Base-by-base conservation (phyloP, 2,797 vertebrate species). In the Ctenosaura bakeri region DNA sequence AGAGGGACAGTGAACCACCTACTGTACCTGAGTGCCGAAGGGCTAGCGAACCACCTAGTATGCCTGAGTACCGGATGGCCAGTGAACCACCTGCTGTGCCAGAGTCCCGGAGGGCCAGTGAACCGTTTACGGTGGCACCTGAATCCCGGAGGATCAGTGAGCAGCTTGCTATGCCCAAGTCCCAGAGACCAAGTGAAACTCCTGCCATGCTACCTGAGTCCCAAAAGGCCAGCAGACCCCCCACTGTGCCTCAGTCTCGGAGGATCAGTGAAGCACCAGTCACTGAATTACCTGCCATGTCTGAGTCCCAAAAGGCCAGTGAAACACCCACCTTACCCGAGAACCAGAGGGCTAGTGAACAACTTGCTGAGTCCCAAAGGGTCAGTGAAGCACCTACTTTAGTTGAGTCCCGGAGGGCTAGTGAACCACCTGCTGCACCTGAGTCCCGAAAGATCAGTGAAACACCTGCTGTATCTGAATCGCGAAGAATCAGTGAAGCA, bases 71-170 rank as follows among this genome's bases (percentile, higher is more conserved):
- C 24, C 73, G 38, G 13, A 35, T 5, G 16, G 56, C 0, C 32
- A 79, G 50, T 13, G 50, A 85, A 69, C 3, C 20, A 3, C 0
- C n/a, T 3, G 1, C 20, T 8, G 0, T 32, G 4, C 29, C 73
- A 20, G 7, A 12, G 10, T 69, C 83, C 2, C 59, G 6, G 4
- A 84, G n/a, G n/a, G 81, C 4, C 12, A 89, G 82, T 54, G 82
- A 42, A n/a, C 59, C 24, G 0, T 2, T 56, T 38, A 2, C 3
- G 1, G 6, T 52, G 9, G 0, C 32, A 2, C 46, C 24, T 29
- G 71, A 84, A 1, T 76, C 52, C 38, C 80, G 12, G 69, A 50
- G 14, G 4, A 2, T 2, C 1, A 89, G 81, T 16, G 6, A 66
- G 18, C 29, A 1, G 16, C 14, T 22, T 3, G 2, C 16, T 2